Base-by-base conservation (phyloP, 23 tunicate species). In the Halocynthia roretzi region DNA sequence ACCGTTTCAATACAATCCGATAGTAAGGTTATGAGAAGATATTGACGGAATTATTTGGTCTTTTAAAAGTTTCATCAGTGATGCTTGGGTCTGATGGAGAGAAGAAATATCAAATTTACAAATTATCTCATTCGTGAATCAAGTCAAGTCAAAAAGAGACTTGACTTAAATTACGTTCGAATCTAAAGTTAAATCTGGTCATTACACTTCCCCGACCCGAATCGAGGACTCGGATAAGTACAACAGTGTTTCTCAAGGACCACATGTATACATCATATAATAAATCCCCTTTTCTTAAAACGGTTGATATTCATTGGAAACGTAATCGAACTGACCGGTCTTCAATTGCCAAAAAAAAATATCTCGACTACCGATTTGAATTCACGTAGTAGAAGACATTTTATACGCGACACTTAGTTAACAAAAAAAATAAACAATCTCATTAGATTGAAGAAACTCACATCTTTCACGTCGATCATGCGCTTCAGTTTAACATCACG, bases 31-130 rank as follows among this genome's bases (percentile, higher is more conserved):
- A 21, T 76, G 23, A 6, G 56, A 68, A 53, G 84, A 80, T 61
- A 88, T 84, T 7, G 96, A 72, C 49, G 96, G 96, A 0, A 89
- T 84, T 53, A 89, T 83, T 72, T 5, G 70, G 76, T 89, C 96
- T 76, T 84, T 89, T 22, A 89, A 65, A 17, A 89, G 53, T n/a
- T 68, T 51, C 83, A 83, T 72, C 79, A 89, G 49, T 10, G 88
- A 80, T 51, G 64, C 50, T 12, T 68, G 65, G 53, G 70, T 83
- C 93, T 87, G 54, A 0, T 71, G 69, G 52, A 49, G 58, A 71
- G 61, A 49, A 50, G 52, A 68, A 31, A 31, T 31, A 31, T 31
- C 57, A 8, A 62, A 15, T 10, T n/a, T 12, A 67, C 20, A 67
- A 21, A 31, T 31, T 31, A 31, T 31, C 4, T 4, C 44, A 31